phyloP scores from a whole-genome alignment of 2,113 vertebrate genomes.

The Eretmochelys imbricata region DNA sequence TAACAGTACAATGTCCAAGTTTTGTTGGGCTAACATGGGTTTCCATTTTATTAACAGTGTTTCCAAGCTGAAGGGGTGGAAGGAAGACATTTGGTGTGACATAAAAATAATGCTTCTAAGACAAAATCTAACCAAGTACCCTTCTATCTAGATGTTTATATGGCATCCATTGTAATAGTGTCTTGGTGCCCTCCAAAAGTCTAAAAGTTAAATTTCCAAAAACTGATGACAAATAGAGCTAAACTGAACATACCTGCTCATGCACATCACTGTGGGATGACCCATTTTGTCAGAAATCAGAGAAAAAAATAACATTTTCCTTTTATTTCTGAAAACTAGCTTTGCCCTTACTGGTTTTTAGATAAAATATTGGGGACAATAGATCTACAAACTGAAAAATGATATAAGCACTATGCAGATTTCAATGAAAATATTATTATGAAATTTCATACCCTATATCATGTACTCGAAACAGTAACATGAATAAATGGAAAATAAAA shows the following conservation, averaged over 20 bases:
- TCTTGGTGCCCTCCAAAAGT: not conserved
- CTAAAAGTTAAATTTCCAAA: not conserved
- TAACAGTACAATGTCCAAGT: not conserved
- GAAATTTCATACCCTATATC: not conserved
- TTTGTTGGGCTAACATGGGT: not conserved
- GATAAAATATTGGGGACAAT: not conserved
- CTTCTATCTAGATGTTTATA: not conserved
- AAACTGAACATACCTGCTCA: not conserved
- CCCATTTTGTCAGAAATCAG: not conserved
- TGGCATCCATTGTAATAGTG: not conserved
- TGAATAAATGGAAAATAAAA: not conserved
- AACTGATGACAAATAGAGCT: not conserved
- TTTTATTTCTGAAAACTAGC: not conserved
- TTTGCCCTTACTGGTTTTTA: not conserved
- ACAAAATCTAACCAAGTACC: not conserved
- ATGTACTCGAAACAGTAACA: not conserved
- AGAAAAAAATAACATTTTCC: not conserved
- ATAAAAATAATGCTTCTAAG: not conserved
- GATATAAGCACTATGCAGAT: not conserved
- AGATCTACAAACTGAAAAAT: not conserved
- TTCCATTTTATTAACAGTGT: not conserved
- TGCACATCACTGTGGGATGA: not conserved
- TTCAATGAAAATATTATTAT: constrained; percentile 20
- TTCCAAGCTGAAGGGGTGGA: not conserved
- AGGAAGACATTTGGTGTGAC: not conserved